A percentile compares a stretch with the other conserved stretches of the same genome.
phyloP scores from a whole-genome alignment of 2,797 vertebrate species.

The Anabacerthia variegaticeps region DNA sequence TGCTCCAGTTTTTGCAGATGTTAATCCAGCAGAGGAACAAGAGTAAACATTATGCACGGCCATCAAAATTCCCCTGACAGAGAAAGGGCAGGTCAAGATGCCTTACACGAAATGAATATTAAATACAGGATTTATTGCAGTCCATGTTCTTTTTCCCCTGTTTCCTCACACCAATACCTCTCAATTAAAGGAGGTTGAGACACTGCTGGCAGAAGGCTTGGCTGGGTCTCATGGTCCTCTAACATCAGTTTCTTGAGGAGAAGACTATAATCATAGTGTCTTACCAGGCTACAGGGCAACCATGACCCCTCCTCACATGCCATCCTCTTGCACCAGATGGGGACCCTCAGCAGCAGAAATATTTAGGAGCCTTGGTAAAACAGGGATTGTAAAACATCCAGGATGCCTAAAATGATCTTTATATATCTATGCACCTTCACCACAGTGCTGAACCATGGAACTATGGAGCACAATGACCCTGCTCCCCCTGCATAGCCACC shows the following conservation, averaged over 20 bases:
- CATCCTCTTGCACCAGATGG: background rate
- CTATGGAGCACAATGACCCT: no score
- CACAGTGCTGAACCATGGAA: background rate
- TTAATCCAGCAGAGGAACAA: background rate
- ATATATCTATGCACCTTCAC: background rate
- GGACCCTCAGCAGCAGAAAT: background rate
- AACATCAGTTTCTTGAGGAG: background rate
- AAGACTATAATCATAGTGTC: rapidly evolving
- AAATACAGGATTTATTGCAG: background rate
- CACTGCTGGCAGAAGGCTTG: background rate
- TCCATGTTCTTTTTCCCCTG: background rate
- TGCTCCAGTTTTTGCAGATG: background rate
- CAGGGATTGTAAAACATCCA: background rate
- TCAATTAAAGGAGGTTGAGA: background rate
- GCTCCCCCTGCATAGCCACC: background rate
- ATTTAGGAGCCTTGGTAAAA: background rate
- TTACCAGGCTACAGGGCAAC: background rate
- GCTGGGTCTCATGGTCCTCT: background rate
- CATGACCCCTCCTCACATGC: background rate
- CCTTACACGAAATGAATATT: background rate
- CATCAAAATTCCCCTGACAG: background rate
- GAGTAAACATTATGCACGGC: background rate
- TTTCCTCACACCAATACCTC: background rate
- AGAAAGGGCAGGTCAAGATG: background rate
- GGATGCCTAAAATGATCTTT: background rate